A percentile compares a stretch with the other conserved stretches of the same genome.
phyloP scores from a whole-genome alignment of 2,888 invertebrate species.

The Lochmaea capreae region DNA sequence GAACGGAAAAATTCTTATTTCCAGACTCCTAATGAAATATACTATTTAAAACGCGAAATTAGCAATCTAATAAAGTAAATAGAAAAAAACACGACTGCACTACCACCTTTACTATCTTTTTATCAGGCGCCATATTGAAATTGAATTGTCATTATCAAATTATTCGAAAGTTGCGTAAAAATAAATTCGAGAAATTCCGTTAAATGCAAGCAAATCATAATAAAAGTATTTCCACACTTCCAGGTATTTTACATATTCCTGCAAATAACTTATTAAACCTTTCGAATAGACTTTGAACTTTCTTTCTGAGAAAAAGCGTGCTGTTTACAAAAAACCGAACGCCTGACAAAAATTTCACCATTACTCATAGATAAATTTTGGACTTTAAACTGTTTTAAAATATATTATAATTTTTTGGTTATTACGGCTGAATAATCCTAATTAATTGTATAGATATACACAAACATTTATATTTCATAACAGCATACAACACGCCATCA shows the following conservation, averaged over 20 bases:
- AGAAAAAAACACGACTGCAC: too few relatives aligned
- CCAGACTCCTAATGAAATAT: too few relatives aligned
- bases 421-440: neutral
- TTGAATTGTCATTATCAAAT: too few relatives aligned
- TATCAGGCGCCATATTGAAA: too few relatives aligned
- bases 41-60: too few relatives aligned
- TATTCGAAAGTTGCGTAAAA: too few relatives aligned
- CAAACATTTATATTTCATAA: neutral
- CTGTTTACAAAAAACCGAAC: neutral
- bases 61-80: too few relatives aligned
- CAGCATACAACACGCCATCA: constrained; percentile 2
- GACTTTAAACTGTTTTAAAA: neutral
- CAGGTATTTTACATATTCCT: neutral
- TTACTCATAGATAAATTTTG: neutral
- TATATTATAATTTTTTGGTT: neutral
- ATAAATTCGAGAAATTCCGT: too few relatives aligned
- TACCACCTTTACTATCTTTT: too few relatives aligned
- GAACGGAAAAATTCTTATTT: too few relatives aligned
- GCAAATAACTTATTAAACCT: too few relatives aligned
- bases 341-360: neutral
- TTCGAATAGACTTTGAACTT: neutral
- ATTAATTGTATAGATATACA: neutral
- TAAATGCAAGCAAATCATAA: too few relatives aligned
- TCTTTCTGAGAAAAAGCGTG: neutral
- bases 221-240: neutral